A percentile compares a stretch with the other conserved stretches of the same genome.
Evolutionary conservation across 2,113 vertebrate species (phyloP).

Genomic region (Bombycilla garrulus): DNA sequence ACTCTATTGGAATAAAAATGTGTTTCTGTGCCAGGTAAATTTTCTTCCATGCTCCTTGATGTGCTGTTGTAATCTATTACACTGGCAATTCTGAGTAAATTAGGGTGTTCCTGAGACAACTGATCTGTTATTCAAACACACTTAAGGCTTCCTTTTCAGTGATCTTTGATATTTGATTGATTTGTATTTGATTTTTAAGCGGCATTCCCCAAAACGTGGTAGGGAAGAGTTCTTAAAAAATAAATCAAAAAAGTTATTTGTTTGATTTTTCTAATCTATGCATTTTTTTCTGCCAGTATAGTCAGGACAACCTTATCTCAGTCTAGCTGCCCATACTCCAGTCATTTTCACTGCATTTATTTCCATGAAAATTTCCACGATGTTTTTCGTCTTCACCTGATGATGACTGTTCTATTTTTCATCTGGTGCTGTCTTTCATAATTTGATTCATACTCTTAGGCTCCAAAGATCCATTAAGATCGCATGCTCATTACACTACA

Average conservation of each 20-base stretch:
- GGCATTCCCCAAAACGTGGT: background rate
- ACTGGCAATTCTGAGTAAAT: background rate
- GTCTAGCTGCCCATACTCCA: background rate
- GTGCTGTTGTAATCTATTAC: background rate
- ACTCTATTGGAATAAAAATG: background rate
- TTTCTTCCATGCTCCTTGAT: background rate
- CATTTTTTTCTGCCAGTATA: background rate
- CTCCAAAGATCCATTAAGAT: background rate
- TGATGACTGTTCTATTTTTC: background rate
- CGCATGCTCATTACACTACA: background rate
- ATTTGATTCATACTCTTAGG: background rate
- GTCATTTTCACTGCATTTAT: background rate
- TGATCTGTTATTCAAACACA: background rate
- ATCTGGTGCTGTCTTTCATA: background rate
- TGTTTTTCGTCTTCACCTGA: background rate
- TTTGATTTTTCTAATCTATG: background rate
- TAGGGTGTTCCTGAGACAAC: background rate
- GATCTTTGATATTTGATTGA: background rate
- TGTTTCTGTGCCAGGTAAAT: background rate
- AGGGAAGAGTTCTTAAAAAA: background rate
- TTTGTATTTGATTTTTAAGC: background rate
- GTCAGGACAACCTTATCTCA: background rate
- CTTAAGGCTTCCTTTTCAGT: background rate
- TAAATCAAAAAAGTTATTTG: background rate
- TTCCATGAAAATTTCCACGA: background rate